These are phyloP conservation scores for Ophioninae sp. DNA, from an alignment of 2,888 invertebrate genomes.

Conservation along the genomic window DNA sequence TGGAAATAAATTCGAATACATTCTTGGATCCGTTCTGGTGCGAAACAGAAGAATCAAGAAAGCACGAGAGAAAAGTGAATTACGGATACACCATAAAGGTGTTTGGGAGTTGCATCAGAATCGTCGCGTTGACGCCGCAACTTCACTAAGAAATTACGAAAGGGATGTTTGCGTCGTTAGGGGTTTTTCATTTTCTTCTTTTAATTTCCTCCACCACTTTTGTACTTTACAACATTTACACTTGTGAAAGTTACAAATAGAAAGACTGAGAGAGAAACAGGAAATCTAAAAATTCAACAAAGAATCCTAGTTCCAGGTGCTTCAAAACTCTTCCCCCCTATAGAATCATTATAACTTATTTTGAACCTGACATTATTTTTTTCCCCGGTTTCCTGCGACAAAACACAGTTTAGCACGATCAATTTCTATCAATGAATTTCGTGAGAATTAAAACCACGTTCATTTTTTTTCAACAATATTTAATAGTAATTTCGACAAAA, in stretches of 20 bases:
- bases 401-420: not conserved
- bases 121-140: constrained; percentile 56
- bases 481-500: not conserved
- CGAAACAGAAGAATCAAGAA: constrained; percentile 33
- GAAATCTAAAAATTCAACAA: constrained; percentile 19
- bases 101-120: constrained; percentile 44
- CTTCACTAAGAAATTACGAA: constrained; percentile 47
- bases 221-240: not conserved
- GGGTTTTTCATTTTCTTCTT: constrained; percentile 38
- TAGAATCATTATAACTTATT: constrained; percentile 19
- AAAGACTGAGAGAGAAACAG: constrained; percentile 7
- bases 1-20: constrained; percentile 48
- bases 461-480: not conserved
- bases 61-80: constrained; percentile 30
- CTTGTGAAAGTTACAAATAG: constrained; percentile 13
- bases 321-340: not conserved
- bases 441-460: not conserved
- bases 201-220: constrained; percentile 8
- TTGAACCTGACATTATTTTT: constrained; percentile 7
- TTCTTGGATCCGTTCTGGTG: not conserved
- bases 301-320: not conserved
- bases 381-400: not conserved
- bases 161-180: constrained; percentile 55
- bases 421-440: not conserved
- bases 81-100: constrained; percentile 1